Evolutionary conservation across 2,888 invertebrate genomes (phyloP), one percentile per base, ranked within the genome.

Genomic region (Brachyptera risi): DNA sequence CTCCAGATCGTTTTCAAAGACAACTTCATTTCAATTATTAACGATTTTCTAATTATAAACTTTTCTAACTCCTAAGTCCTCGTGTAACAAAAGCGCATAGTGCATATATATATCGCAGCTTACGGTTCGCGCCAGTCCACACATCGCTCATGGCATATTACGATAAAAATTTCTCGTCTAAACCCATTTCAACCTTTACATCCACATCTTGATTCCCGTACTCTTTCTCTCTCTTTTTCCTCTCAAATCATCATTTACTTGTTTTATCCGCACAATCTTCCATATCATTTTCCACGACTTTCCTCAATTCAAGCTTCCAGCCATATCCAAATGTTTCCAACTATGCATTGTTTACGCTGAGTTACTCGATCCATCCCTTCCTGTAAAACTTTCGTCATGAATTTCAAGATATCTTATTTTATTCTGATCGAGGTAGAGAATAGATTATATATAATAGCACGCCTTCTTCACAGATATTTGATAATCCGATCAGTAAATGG

Each of bases 181-280:
- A 47, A 47, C 23, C 47, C 47, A 23, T 24, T 21, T 24, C 47
- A 47, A 47, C 19, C 47, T 47, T 47, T 47, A n/a, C 47, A 47
- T 13, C 47, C 47, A 23, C 47, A 23, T 47, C 23, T 24, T 24
- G n/a, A 47, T 47, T 23, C 23, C 24, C 24, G n/a, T 24, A n/a
- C 47, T 23, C 3, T 31, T 31, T 11, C 31, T 31, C 31, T 31
- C 31, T 31, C 31, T 5, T 47, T n/a, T n/a, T 24, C 11, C 19
- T 47, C 21, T 47, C 11, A 47, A 47, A 47, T 47, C 47, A 24
- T 23, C n/a, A n/a, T 47, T 47, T 47, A 21, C 47, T 47, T 24
- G 23, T 47, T 47, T 47, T 47, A 47, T 47, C 47, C 23, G n/a
- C 24, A n/a, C 23, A 47, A 47, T 47, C 47, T 47, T 47, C 24